These are phyloP conservation scores for Thereva nobilitata DNA, from an alignment of 2,888 invertebrate species.

Conservation along the genomic window DNA sequence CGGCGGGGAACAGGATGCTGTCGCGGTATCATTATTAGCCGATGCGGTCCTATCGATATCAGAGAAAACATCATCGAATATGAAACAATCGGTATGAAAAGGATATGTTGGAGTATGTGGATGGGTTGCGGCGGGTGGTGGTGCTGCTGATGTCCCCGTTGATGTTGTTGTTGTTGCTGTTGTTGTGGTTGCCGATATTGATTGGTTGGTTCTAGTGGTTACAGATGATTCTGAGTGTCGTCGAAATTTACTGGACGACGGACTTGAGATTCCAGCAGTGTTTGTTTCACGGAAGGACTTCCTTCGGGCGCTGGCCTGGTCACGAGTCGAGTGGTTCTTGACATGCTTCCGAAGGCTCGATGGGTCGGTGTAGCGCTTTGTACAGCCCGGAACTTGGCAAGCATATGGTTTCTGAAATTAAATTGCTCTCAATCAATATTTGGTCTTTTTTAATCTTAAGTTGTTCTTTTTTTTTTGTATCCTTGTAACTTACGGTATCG, in stretches of 20 bases:
- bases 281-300: constrained; percentile 41
- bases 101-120: constrained; percentile 38
- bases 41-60: constrained; percentile 30
- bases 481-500: constrained; percentile 76
- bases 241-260: constrained; percentile 43
- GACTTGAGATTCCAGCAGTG: constrained; percentile 34
- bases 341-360: constrained; percentile 92
- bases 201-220: constrained; percentile 22
- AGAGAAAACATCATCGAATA: constrained; percentile 44
- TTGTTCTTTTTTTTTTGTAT: too few relatives aligned
- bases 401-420: constrained; percentile 82
- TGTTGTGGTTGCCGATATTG: constrained; percentile 20
- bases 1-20: neutral
- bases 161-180: constrained; percentile 40
- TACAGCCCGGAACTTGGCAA: constrained; percentile 84
- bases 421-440: neutral
- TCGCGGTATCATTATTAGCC: neutral
- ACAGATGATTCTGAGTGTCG: constrained; percentile 55
- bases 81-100: constrained; percentile 37
- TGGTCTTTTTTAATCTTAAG: too few relatives aligned
- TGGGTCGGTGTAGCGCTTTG: constrained; percentile 92
- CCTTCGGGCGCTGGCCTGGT: constrained; percentile 43
- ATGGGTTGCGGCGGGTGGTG: constrained; percentile 32
- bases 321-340: constrained; percentile 70
- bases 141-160: constrained; percentile 37